Base-by-base conservation (phyloP, 37 sponge, comb jelly and placozoan genomes). In the Mnemiopsis leidyi region DNA sequence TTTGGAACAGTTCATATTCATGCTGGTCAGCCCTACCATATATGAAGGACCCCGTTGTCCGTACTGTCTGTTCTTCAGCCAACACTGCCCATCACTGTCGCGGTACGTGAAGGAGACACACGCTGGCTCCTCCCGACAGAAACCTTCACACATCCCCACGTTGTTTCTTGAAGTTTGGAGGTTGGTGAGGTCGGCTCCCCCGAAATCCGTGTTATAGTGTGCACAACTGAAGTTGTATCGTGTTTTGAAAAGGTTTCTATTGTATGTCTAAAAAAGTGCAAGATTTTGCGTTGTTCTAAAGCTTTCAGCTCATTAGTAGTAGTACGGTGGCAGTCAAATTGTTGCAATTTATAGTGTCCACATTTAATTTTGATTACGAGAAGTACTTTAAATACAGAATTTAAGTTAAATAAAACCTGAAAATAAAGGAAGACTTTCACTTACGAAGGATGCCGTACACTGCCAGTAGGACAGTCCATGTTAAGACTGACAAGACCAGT, bases 51-150 rank as follows among this genome's bases (percentile, higher is more conserved):
- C 73, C 73, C 29, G 1, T 3, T 16, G 24, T 69, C 73, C 73
- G 29, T 25, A 28, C 73, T 69, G 24, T 20, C n/a, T 5, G n/a
- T 20, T 3, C 73, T 69, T 69, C 73, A 69, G 73, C 73, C 73
- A 69, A 25, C 73, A 69, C 7, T 69, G 28, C n/a, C 29, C 29
- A 25, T 25, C 29, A 69, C 24, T n/a, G 3, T 3, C n/a, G 24
- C 73, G 73, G 73, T 69, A 69, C 9, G 73, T 69, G n/a, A 69
- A 28, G 73, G 29, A 69, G 2, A 69, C 73, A 69, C 73, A 69
- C 23, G 9, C 9, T 18, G 61, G 61, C 61, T 48, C 61, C 13
- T 48, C 61, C 61, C 61, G 5, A 48, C 61, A 48, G 61, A 48
- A 48, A 18, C 61, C 61, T 13, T 48, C 61, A 48, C 61, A 48